Percentiles rank a stretch among this genome's conserved stretches.
Conservation (phyloP, 2,888 invertebrate genomes). For the Geotrupes spiniger region DNA sequence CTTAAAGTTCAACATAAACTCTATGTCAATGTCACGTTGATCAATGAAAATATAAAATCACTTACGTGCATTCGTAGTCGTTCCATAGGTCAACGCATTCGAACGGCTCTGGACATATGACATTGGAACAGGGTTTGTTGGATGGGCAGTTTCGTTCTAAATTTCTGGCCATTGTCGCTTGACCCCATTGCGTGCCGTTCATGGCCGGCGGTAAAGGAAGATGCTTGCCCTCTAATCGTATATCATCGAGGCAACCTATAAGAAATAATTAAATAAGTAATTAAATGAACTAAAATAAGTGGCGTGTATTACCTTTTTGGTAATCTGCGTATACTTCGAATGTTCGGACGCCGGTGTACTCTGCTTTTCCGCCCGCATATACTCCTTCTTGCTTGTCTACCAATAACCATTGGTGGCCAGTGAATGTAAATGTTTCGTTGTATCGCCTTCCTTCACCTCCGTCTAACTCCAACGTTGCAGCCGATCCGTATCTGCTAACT, state of each 20-base stretch:
- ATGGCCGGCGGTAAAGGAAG: constrained; percentile 91
- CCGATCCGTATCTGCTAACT: constrained; percentile 87
- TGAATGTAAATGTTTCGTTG: constrained; percentile 88
- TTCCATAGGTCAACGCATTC: constrained; percentile 98
- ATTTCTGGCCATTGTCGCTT: constrained; percentile 91
- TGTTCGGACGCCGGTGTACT: constrained; percentile 89
- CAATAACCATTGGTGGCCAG: constrained; percentile 87
- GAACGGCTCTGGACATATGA: constrained; percentile 90
- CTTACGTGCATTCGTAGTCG: constrained; percentile 98
- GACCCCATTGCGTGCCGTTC: constrained; percentile 95
- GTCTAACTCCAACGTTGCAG: constrained; percentile 88
- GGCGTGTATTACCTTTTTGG: constrained; percentile 72
- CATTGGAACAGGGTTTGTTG: constrained; percentile 91
- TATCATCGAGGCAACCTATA: constrained; percentile 77
- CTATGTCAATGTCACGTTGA: too few species aligned
- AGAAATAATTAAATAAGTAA: constrained; percentile 7
- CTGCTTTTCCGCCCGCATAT: constrained; percentile 93
- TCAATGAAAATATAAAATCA: constrained; percentile 41
- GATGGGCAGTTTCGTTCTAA: constrained; percentile 90
- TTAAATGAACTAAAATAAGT: constrained; percentile 5
- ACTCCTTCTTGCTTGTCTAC: constrained; percentile 95
- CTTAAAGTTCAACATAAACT: not conserved
- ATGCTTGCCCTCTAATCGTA: constrained; percentile 90
- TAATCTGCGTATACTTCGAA: constrained; percentile 94
- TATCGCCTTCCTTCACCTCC: constrained; percentile 92